Conservation (phyloP, 2,797 vertebrate genomes). For the Danio jaintianensis region DNA sequence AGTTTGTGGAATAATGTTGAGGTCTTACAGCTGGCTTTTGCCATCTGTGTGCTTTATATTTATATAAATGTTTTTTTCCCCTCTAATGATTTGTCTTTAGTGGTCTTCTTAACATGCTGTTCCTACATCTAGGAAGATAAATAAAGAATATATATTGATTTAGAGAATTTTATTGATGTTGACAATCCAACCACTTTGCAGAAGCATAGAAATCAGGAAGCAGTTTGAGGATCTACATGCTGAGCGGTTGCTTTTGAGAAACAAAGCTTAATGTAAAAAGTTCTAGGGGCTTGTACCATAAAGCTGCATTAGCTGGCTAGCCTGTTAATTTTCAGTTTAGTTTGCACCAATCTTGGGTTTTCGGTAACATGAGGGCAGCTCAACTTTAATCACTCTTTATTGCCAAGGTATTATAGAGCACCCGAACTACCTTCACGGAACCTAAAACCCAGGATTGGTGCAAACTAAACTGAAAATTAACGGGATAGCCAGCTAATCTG, state of each 20-base stretch:
- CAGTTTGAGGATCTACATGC: not conserved
- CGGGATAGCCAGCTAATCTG: too few relatives aligned
- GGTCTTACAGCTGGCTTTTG: constrained; percentile 5
- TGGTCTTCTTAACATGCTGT: not conserved
- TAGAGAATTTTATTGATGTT: not conserved
- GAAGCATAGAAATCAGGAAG: not conserved
- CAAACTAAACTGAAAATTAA: too few relatives aligned
- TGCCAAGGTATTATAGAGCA: too few relatives aligned
- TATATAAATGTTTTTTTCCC: not conserved
- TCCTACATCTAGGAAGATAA: not conserved
- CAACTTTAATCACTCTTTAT: too few relatives aligned
- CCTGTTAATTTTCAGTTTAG: too few relatives aligned
- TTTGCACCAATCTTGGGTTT: too few relatives aligned
- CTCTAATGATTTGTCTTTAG: not conserved
- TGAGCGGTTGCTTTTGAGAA: not conserved
- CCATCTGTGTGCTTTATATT: not conserved
- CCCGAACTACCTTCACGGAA: too few relatives aligned
- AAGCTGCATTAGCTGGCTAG: too few relatives aligned
- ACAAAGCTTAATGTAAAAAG: not conserved
- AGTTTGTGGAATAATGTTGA: not conserved
- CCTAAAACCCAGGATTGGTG: too few relatives aligned
- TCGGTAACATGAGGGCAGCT: too few relatives aligned
- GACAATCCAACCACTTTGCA: not conserved
- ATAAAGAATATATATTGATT: constrained; percentile 1
- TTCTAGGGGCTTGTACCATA: not conserved